phyloP scores from a whole-genome alignment of 2,113 vertebrate species.

The Danio rerio region DNA sequence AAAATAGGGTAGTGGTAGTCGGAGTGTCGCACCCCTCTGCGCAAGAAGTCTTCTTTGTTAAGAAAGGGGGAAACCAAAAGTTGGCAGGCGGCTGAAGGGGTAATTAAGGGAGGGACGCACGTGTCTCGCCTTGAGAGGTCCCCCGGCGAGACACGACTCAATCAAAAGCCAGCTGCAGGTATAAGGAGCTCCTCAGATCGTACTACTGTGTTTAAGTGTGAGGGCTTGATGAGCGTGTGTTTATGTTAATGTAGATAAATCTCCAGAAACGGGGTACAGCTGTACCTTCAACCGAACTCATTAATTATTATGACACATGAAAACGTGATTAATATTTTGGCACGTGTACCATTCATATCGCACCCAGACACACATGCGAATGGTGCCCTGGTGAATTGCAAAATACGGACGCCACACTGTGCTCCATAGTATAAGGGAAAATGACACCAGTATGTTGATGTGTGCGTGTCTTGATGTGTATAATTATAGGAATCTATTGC shows the following conservation, averaged over 20 bases:
- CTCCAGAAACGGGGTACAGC: conserved; percentile 66
- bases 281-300: conserved; percentile 69
- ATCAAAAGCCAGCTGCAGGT: conserved; percentile 78
- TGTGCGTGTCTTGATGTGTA: conserved; percentile 50
- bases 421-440: conserved; percentile 49
- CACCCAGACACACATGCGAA: conserved; percentile 15
- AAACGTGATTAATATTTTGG: conserved; percentile 57
- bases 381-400: conserved; percentile 24
- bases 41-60: conserved; percentile 34
- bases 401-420: conserved; percentile 52
- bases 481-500: conserved; percentile 63
- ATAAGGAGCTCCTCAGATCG: conserved; percentile 45
- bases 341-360: conserved; percentile 26
- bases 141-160: conserved; percentile 69
- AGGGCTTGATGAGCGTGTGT: conserved; percentile 27
- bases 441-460: conserved; percentile 56
- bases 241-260: conserved; percentile 61
- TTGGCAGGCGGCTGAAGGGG: conserved; percentile 66
- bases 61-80: conserved; percentile 16
- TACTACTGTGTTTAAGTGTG: conserved; percentile 38
- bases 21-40: neutral
- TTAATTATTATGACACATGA: conserved; percentile 70
- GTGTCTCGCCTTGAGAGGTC: conserved; percentile 68
- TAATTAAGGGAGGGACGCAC: conserved; percentile 73
- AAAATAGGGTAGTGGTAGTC: neutral